Percentiles rank a stretch among this genome's conserved stretches.
These are phyloP conservation scores for Epinephelus cyanopodus DNA, from an alignment of 2,113 vertebrate species.

Conservation along the genomic window DNA sequence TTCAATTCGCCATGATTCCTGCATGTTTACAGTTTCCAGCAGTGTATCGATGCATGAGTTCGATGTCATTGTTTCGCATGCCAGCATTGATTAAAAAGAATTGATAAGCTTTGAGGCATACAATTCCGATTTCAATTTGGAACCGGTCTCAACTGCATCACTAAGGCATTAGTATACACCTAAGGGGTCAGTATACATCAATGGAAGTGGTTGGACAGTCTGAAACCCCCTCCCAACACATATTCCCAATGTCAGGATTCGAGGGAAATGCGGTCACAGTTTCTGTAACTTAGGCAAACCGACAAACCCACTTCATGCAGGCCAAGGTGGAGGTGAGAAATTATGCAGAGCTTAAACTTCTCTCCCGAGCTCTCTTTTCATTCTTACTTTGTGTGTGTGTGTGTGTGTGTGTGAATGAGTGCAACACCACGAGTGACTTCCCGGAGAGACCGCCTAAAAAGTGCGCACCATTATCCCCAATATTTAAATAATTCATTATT, in stretches of 20 bases:
- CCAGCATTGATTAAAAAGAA: too few relatives aligned
- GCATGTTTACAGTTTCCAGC: too few relatives aligned
- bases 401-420: background rate
- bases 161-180: background rate
- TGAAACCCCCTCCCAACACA: background rate
- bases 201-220: background rate
- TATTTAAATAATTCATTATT: conserved; percentile 6
- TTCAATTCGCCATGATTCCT: too few relatives aligned
- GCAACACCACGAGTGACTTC: background rate
- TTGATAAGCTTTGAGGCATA: too few relatives aligned
- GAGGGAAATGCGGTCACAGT: fast-evolving
- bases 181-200: background rate
- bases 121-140: too few relatives aligned
- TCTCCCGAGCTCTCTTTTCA: conserved; percentile 4
- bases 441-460: background rate
- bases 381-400: background rate
- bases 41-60: too few relatives aligned
- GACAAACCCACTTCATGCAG: background rate
- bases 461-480: background rate
- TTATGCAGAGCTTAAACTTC: background rate
- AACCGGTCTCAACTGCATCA: too few relatives aligned
- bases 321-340: background rate
- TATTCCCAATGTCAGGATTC: background rate
- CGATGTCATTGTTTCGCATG: too few relatives aligned
- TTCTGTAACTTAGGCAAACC: background rate